Base-by-base conservation (phyloP, 2,797 vertebrate genomes). In the Eulemur mongoz region DNA sequence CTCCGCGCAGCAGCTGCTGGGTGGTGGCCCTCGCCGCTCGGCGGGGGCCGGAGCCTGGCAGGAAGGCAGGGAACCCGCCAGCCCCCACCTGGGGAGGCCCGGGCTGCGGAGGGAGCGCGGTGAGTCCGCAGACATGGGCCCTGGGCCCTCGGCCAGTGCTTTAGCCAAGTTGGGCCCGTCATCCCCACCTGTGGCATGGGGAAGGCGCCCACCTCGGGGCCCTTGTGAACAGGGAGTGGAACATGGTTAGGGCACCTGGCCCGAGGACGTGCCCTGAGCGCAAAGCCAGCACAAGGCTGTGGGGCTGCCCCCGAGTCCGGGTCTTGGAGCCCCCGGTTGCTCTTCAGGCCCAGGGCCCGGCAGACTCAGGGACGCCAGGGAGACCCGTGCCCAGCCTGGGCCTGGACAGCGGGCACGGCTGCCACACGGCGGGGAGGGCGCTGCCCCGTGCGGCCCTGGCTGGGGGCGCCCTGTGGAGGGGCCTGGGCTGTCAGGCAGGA, bases 121-220 rank as follows among this genome's bases (percentile, higher is more conserved):
- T 4, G 7, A 20, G 25, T n/a, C 30, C 17, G 22, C 0, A 38
- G 78, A 2, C 7, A 2, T 0, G 0, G 45, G 38, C 12, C 22
- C 23, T 5, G 0, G 0, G 7, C 5, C 85, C 52, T 59, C 10
- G n/a, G 57, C 22, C 38, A 30, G 8, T 22, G 35, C 54, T 35
- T 13, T 11, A 15, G 43, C 32, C 50, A 7, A 3, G 2, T 6
- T 57, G 0, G 2, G 2, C 14, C 7, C 0, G 0, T 0, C 0
- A 0, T 12, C 22, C 4, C 52, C 1, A 0, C n/a, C 78, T 57
- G 70, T 40, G 20, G 75, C 4, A 1, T 5, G 69, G 79, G 76
- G 23, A 32, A 7, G 61, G 18, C 2, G 7, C n/a, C 45, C 6
- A 1, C 32, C 2, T 25, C 2, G 4, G 8, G 12, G 6, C 18